Conservation (phyloP, 2,888 invertebrate genomes). For the Aromia moschata region DNA sequence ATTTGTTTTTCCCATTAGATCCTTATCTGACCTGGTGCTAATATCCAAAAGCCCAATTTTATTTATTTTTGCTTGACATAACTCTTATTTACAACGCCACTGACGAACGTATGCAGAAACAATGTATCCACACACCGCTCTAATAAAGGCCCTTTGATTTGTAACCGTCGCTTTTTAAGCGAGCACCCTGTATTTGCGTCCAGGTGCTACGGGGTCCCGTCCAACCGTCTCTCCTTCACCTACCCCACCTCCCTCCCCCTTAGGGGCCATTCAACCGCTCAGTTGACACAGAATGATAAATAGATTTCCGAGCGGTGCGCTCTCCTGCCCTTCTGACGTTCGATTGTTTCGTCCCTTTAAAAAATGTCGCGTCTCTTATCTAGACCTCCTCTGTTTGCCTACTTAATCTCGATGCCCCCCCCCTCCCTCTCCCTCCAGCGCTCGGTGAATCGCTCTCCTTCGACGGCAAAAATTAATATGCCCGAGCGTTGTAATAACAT, state of each 20-base stretch:
- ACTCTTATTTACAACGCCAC: too few species aligned
- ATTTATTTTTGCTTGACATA: too few species aligned
- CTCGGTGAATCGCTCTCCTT: neutral
- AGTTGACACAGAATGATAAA: slow-evolving; percentile 58
- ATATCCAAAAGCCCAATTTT: too few species aligned
- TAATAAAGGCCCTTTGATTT: slow-evolving; percentile 4
- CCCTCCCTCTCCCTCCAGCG: neutral
- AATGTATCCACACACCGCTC: neutral
- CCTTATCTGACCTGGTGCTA: too few species aligned
- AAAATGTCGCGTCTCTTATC: slow-evolving; percentile 23
- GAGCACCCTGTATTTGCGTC: slow-evolving; percentile 53
- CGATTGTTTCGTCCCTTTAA: slow-evolving; percentile 29
- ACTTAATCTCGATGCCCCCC: neutral
- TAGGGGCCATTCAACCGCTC: slow-evolving; percentile 49
- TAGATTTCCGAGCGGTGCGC: slow-evolving; percentile 48
- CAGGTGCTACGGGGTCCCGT: slow-evolving; percentile 59
- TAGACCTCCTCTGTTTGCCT: slow-evolving; percentile 20
- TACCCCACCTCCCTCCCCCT: slow-evolving; percentile 50
- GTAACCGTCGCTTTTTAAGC: slow-evolving; percentile 49
- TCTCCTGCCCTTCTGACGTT: slow-evolving; percentile 44
- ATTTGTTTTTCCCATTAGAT: too few species aligned
- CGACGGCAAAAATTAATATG: neutral
- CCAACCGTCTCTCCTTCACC: slow-evolving; percentile 55
- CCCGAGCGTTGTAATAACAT: slow-evolving; percentile 35
- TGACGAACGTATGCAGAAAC: too few species aligned